Base-by-base conservation (phyloP, 2,113 vertebrate species). In the Psilopsiagon aurifrons region DNA sequence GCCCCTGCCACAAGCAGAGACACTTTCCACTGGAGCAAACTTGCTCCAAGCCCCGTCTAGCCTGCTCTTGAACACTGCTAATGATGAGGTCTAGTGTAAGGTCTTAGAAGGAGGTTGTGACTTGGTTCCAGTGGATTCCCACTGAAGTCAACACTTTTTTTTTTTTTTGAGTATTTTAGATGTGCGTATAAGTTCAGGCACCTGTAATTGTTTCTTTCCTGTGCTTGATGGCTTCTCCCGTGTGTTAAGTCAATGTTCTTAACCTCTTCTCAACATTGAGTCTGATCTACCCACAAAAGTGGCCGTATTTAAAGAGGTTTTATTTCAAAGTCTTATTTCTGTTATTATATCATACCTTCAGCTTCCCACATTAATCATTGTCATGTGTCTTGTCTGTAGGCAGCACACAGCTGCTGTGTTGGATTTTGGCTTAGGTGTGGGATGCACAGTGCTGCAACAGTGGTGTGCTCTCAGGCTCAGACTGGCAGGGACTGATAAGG, bases 371-470 rank as follows among this genome's bases (percentile, higher is more conserved):
- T 77, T 37, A 49, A 57, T 74, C 14, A 4, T 18, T 18, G 35
- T 44, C 24, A 13, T 33, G 69, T 63, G 59, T 75, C 27, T 37
- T 23, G 22, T 23, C 59, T 27, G 59, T 13, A 28, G 76, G 69
- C 33, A 41, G 39, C n/a, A 8, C 13, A 1, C 11, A 7, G 62
- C 17, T 52, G 0, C 29, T 8, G 27, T 0, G 1, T 2, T 31
- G 47, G 54, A n/a, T 16, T 55, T 7, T 41, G 73, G 74, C 49
- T 41, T 1, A 7, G 22, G 49, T 7, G n/a, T 9, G 49, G 80
- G 47, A 35, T 33, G 43, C 8, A 0, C 5, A 1, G 1, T 0
- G 16, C 47, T 27, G 35, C 0, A 6, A 64, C 37, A 20, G 39
- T 1, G 2, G 19, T 1, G 18, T 13, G 33, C 4, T 0, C 16